Conservation (phyloP, 2,797 vertebrate species). For the Tragelaphus eurycerus region DNA sequence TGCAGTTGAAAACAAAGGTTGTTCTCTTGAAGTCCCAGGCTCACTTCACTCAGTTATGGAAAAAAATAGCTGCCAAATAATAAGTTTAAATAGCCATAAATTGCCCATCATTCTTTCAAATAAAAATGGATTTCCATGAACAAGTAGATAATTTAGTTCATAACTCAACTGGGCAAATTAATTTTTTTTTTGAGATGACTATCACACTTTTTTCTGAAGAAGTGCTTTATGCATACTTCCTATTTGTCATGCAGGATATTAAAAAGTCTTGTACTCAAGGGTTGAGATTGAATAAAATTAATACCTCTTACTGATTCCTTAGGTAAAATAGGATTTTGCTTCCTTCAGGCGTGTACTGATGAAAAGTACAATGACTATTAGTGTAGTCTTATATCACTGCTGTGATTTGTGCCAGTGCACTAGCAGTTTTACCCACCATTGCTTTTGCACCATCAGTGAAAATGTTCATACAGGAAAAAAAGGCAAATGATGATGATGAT, state of each 20-base stretch:
- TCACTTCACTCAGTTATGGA: neutral
- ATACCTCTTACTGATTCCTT: neutral
- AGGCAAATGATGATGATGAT: neutral
- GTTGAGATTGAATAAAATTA: neutral
- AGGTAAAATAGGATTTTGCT: neutral
- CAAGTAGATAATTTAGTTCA: neutral
- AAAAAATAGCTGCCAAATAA: conserved; percentile 6
- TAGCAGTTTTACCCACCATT: neutral
- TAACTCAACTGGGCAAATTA: neutral
- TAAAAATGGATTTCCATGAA: neutral
- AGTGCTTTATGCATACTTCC: neutral
- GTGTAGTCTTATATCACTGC: neutral
- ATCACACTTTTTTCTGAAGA: neutral
- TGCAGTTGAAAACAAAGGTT: neutral
- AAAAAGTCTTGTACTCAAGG: neutral
- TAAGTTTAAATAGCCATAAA: neutral
- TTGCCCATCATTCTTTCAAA: neutral
- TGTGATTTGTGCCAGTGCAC: neutral
- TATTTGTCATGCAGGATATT: neutral
- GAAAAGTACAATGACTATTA: neutral
- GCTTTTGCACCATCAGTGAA: neutral
- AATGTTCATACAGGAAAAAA: neutral
- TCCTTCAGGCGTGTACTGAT: neutral
- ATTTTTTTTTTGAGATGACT: neutral
- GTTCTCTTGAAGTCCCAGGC: neutral